Base-by-base conservation (phyloP, 2,113 vertebrate species). In the Stegostoma tigrinum region DNA sequence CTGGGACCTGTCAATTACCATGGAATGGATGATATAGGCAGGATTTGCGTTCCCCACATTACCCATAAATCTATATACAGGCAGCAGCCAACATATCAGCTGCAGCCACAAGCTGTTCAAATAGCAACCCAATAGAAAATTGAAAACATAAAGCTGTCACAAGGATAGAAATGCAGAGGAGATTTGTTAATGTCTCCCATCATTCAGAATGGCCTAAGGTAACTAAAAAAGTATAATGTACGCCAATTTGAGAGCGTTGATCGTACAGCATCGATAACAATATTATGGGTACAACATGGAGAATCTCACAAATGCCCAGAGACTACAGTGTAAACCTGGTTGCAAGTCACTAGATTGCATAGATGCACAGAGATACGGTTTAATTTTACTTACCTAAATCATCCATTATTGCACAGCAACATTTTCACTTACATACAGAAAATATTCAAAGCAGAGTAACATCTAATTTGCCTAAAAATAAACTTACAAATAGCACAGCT, bases 211-310 rank as follows among this genome's bases (percentile, higher is more conserved):
- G 98, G 98, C 98, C 98, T 98, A 98, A 98, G 98, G 98, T 99
- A 98, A 98, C 98, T 98, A 97, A 99, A 99, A 98, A 99, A 99
- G 99, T 98, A 99, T 98, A 99, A 99, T 98, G 99, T 99, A 99
- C 98, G 98, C 98, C 98, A 98, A 98, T 98, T 98, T 97, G 98
- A 98, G 98, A 61, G 98, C 98, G 98, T 98, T 99, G 98, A 99
- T 99, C 98, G 98, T 98, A 98, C 97, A 97, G 97, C 98, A 97
- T 98, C 96, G 97, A 98, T 98, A 98, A 98, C 98, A 99, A 98
- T 98, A 99, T 98, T 97, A 98, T 30, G 23, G 68, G 94, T 24
- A 15, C 55, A 64, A 98, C 96, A 98, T 97, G 97, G 98, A 98
- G 98, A 98, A 97, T 97, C 97, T 97, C 98, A 97, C 98, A 98